Conservation (phyloP, 2,797 vertebrate genomes). For the Takifugu rubripes region DNA sequence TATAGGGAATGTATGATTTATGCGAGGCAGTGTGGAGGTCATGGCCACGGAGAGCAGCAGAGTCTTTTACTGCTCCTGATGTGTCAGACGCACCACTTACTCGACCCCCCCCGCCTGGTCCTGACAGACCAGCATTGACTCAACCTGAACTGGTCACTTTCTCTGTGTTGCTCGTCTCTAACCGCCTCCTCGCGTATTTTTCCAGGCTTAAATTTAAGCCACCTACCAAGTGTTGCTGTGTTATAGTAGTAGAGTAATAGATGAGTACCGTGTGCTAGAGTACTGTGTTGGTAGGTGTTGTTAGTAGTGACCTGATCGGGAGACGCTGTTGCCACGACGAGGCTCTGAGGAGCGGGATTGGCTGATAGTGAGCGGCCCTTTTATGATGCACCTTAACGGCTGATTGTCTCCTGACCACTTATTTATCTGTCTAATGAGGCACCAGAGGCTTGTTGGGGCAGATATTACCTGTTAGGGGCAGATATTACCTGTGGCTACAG, state of each 20-base stretch:
- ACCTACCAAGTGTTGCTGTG: slow-evolving; percentile 8
- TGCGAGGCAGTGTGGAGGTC: slow-evolving; percentile 55
- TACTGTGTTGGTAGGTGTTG: slow-evolving; percentile 42
- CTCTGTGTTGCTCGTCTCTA: slow-evolving; percentile 11
- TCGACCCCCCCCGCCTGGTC: slow-evolving; percentile 27
- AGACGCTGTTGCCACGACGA: no score
- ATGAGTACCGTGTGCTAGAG: slow-evolving; percentile 32
- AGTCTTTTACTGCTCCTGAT: slow-evolving; percentile 62
- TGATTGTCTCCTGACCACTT: slow-evolving; percentile 61
- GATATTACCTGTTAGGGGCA: slow-evolving; percentile 29
- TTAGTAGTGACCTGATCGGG: slow-evolving; percentile 52
- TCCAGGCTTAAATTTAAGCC: slow-evolving; percentile 22
- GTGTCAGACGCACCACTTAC: slow-evolving; percentile 63
- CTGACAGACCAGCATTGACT: slow-evolving; percentile 44
- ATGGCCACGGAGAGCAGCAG: slow-evolving; percentile 54
- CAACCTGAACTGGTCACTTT: slow-evolving; percentile 47
- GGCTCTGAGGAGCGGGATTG: no score
- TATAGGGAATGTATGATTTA: slow-evolving; percentile 66
- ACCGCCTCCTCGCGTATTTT: slow-evolving; percentile 19
- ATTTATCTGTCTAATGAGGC: slow-evolving; percentile 62
- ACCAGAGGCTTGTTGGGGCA: slow-evolving; percentile 37
- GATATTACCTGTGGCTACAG: slow-evolving; percentile 34
- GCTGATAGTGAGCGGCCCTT: slow-evolving; percentile 25
- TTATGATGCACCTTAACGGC: slow-evolving; percentile 49
- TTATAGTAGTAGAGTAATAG: slow-evolving; percentile 35